A percentile compares a stretch with the other conserved stretches of the same genome.
These are phyloP conservation scores for Lamellibrachia satsuma DNA, from an alignment of 2,888 invertebrate genomes.

Conservation along the genomic window DNA sequence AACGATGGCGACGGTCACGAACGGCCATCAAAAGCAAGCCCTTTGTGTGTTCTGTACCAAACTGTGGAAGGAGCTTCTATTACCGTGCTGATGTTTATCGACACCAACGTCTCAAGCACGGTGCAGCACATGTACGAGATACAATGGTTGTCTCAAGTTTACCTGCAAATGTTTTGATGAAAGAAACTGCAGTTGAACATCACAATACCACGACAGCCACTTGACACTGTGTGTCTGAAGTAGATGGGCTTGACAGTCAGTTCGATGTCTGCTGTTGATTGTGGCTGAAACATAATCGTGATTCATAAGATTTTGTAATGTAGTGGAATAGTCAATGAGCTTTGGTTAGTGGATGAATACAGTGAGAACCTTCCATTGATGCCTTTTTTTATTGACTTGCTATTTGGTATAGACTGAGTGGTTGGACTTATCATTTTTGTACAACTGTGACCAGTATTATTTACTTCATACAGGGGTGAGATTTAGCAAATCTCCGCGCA, in stretches of 20 bases:
- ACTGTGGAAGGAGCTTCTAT: conserved; percentile 9
- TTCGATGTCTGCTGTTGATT: not conserved
- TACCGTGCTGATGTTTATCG: conserved; percentile 5
- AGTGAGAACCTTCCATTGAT: not conserved
- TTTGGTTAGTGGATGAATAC: not conserved
- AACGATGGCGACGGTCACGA: not conserved
- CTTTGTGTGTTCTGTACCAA: conserved; percentile 10
- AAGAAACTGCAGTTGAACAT: not conserved
- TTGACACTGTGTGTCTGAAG: not conserved
- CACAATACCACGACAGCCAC: not conserved
- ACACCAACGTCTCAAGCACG: not conserved
- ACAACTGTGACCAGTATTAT: too few species aligned
- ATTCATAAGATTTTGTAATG: too few species aligned
- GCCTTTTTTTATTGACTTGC: not conserved
- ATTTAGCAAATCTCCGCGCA: too few species aligned
- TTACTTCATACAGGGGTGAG: too few species aligned
- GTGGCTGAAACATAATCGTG: not conserved
- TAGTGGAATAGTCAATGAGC: not conserved
- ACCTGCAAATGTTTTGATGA: not conserved
- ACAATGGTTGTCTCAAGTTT: not conserved
- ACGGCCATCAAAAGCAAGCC: conserved; percentile 17
- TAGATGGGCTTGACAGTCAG: not conserved
- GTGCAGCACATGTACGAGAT: not conserved
- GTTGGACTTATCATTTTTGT: too few species aligned
- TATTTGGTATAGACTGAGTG: too few species aligned